Evolutionary conservation across 2,888 invertebrate species (phyloP).

Genomic region (Ptilodon capucinus): DNA sequence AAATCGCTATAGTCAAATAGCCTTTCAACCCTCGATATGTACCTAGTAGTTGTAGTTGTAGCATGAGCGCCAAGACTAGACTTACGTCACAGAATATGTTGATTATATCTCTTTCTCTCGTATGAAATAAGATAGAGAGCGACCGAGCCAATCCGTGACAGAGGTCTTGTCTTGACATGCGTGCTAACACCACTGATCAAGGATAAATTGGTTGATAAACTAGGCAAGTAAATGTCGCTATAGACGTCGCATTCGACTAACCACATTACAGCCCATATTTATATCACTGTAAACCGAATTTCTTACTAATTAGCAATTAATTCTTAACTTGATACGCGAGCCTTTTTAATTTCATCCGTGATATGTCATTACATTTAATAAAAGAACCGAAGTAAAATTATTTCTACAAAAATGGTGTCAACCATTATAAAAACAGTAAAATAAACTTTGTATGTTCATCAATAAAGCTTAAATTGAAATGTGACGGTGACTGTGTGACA

Average conservation of each 20-base stretch:
- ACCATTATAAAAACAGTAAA: neutral
- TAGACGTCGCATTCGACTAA: neutral
- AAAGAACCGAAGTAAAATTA: conserved; percentile 27
- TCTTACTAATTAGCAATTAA: conserved; percentile 32
- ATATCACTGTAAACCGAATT: conserved; percentile 22
- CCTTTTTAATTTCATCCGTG: conserved; percentile 34
- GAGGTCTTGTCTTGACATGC: no score
- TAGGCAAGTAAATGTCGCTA: no score
- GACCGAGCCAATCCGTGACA: no score
- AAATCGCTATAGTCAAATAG: no score
- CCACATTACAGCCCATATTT: conserved; percentile 23
- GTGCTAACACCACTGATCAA: no score
- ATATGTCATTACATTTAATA: conserved; percentile 35
- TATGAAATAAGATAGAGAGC: no score
- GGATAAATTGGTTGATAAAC: no score
- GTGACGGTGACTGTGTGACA: neutral
- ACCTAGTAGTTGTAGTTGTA: no score
- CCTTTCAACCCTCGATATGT: no score
- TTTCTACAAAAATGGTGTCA: neutral
- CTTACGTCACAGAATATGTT: no score
- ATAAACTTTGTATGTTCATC: neutral
- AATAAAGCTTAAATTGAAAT: neutral
- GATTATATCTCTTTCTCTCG: no score
- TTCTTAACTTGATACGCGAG: conserved; percentile 29
- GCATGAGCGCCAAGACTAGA: no score